Base-by-base conservation (phyloP, 2,113 vertebrate genomes). In the Panthera leo region DNA sequence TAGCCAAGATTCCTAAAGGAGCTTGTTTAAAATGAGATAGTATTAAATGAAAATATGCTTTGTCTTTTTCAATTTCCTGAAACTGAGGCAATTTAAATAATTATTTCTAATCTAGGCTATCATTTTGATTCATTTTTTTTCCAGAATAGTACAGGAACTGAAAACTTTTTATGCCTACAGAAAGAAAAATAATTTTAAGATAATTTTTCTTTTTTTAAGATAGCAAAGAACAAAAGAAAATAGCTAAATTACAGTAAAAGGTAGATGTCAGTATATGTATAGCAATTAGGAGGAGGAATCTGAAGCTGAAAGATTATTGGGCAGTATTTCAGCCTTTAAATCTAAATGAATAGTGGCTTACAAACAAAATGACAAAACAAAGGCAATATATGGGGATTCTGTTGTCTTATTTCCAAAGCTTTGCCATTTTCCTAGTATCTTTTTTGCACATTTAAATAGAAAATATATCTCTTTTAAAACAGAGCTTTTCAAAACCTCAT, bases 171-270 rank as follows among this genome's bases (percentile, higher is more conserved):
- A 63, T 93, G 87, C 25, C 51, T 91, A n/a, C 29, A 65, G 61
- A 94, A 97, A 92, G 42, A 93, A 97, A 97, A 92, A 87, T 95
- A 93, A 83, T 94, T 96, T 89, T 61, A 88, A 90, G 87, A 53
- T 80, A 63, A 89, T 91, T 84, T 93, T 93, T 94, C 21, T 68
- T 93, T 96, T 92, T 78, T 58, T 85, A 91, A 95, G 73, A 79
- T 70, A 96, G 88, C 53, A 83, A 94, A 96, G 61, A 96, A 97
- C 92, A 97, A 96, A 98, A 98, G 97, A 94, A 96, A 97, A 95
- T 61, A 92, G 58, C 23, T 21, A 90, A 90, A 91, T 94, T 53
- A 73, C 71, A 90, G 5, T 75, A 51, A 87, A 95, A 9, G 71
- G 51, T n/a, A 48, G 12, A 85, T 85, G 68, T 83, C 55, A 76